phyloP scores from a whole-genome alignment of 2,888 invertebrate genomes.

The Plebejus anna region DNA sequence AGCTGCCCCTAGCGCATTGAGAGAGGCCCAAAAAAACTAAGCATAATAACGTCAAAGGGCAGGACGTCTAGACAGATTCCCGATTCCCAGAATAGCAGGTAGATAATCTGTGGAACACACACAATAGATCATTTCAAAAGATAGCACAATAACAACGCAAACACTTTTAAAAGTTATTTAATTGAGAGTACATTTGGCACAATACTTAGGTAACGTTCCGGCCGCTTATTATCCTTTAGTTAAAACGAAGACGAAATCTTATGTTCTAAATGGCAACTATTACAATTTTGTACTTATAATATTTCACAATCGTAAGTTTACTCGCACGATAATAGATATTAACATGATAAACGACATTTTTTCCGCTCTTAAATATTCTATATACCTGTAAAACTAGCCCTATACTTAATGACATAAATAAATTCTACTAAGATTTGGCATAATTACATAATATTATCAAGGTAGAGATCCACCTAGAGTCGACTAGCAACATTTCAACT shows the following conservation, averaged over 20 bases:
- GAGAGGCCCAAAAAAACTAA: constrained; percentile 64
- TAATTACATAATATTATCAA: not conserved
- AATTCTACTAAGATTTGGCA: constrained; percentile 25
- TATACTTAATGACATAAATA: not conserved
- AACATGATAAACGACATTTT: constrained; percentile 13
- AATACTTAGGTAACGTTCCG: constrained; percentile 32
- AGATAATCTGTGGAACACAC: constrained; percentile 46
- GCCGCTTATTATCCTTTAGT: constrained; percentile 14
- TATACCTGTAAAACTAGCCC: constrained; percentile 1
- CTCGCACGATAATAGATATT: not conserved
- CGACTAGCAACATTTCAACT: constrained; percentile 18
- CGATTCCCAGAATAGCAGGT: constrained; percentile 69
- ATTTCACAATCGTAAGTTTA: constrained; percentile 19
- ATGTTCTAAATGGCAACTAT: constrained; percentile 34
- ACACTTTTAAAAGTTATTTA: constrained; percentile 40
- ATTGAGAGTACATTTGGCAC: constrained; percentile 42
- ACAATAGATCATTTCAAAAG: constrained; percentile 18
- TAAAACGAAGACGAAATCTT: constrained; percentile 33
- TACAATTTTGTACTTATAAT: constrained; percentile 37
- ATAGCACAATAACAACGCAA: constrained; percentile 39
- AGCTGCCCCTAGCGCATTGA: constrained; percentile 60
- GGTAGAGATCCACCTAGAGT: not conserved
- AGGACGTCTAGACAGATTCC: constrained; percentile 77
- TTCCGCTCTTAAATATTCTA: not conserved
- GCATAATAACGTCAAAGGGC: constrained; percentile 69